Evolutionary conservation across 53 echinoderm and acorn worm genomes (phyloP), one percentile per base, ranked within the genome.

Genomic region (Echinometra lucunter): DNA sequence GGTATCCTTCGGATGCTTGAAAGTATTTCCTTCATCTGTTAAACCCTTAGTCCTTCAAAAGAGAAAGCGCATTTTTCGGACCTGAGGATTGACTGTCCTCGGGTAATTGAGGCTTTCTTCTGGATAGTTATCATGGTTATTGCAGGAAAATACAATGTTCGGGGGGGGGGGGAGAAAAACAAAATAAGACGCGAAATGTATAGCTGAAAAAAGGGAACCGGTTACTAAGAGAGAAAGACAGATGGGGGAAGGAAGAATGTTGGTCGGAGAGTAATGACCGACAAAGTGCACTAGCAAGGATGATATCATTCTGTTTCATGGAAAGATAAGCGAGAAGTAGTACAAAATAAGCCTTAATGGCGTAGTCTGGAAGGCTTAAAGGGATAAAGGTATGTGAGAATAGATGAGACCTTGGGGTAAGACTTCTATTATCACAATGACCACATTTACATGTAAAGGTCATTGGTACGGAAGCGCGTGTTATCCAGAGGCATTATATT

Each of bases 401-500:
- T 45, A 28, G 37, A 13, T 47, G 47, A 25, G 49, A 85, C 85
- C 85, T n/a, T 85, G 53, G 85, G 85, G n/a, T 47, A 85, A 21
- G 23, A 44, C 81, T 44, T 19, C 85, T 85, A 42, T 78, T 40
- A 40, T 35, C 21, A 78, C 42, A 38, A 85, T 85, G 12, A 49
- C 30, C 53, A 85, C 49, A 85, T 85, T 81, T 28, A 45, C 85
- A 85, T 25, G 49, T 47, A 85, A 85, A 85, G 85, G 85, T 85
- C 53, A 49, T 13, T 47, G 49, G 85, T 12, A 28, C 44, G 53
- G 85, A 28, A 85, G 49, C 27, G 85, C 85, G 85, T 49, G 85
- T 85, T 85, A 85, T 85, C 85, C 16, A 49, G 85, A 16, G 85
- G 85, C 85, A 85, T 85, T 85, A 47, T 85, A 85, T 85, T 49